Percentiles rank a stretch among this genome's conserved stretches.
phyloP scores from a whole-genome alignment of 2,888 invertebrate genomes.

The Matsumyia berberina region DNA sequence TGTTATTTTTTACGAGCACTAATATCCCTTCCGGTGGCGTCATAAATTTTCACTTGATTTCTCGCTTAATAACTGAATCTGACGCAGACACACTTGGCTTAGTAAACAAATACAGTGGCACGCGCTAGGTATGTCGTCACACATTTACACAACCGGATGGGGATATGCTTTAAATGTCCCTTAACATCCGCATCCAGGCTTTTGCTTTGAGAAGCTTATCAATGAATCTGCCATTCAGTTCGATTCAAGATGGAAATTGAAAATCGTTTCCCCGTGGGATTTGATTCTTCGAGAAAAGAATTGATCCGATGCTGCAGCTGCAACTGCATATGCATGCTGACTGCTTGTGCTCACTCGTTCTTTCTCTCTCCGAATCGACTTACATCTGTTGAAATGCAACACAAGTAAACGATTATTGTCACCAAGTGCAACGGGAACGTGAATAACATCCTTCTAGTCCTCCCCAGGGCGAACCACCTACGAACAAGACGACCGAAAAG shows the following conservation, averaged over 20 bases:
- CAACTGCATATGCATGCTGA: slow-evolving; percentile 28
- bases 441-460: slow-evolving; percentile 1
- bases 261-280: slow-evolving; percentile 57
- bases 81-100: slow-evolving; percentile 16
- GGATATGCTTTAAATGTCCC: background rate
- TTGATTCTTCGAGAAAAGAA: slow-evolving; percentile 57
- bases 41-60: slow-evolving; percentile 59
- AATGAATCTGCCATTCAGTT: slow-evolving; percentile 32
- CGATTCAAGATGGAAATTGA: slow-evolving; percentile 65
- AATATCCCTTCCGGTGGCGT: slow-evolving; percentile 53
- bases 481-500: slow-evolving; percentile 20
- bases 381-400: slow-evolving; percentile 62
- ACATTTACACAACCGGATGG: background rate
- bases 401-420: slow-evolving; percentile 73
- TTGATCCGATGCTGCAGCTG: slow-evolving; percentile 26
- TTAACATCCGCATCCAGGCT: background rate
- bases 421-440: slow-evolving; percentile 62
- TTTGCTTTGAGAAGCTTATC: slow-evolving; percentile 30
- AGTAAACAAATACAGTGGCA: background rate
- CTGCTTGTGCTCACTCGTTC: slow-evolving; percentile 33
- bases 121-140: background rate
- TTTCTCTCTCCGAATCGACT: slow-evolving; percentile 52
- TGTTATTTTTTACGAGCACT: slow-evolving; percentile 59
- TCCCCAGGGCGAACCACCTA: slow-evolving; percentile 14
- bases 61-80: slow-evolving; percentile 49